Evolutionary conservation across 2,888 invertebrate species (phyloP), one percentile per base, ranked within the genome.

Genomic region (Melanophora roralis): DNA sequence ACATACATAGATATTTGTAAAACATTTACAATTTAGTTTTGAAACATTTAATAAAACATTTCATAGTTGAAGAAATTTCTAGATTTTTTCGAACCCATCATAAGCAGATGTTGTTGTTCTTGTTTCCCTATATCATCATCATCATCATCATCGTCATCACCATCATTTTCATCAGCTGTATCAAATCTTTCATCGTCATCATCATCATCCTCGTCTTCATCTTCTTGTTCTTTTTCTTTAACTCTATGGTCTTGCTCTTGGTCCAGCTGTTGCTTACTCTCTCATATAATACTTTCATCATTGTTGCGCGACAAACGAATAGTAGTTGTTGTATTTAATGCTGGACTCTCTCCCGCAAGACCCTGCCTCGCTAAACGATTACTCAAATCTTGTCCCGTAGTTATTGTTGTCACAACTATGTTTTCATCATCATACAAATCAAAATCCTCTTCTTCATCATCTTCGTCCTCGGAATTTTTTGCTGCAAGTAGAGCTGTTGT

Each of bases 401-500:
- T 85, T 9, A 27, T 27, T 3, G 87, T 86, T 32, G 89, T 87
- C n/a, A 89, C 89, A 8, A 90, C 89, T 83, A 89, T 89, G 65
- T 88, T 89, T 78, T 89, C 89, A 83, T 89, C 90, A 69, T 89
- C 89, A 73, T 89, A 90, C 77, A 89, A 85, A 83, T 89, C 90
- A 62, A 90, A 89, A 83, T 89, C 89, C 80, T 69, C 69, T 21
- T 72, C 71, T 6, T 72, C 60, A 14, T 89, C 89, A 40, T 89
- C 85, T 75, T 86, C 85, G 16, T 90, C 91, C 73, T 92, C 92
- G 19, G 88, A 88, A 74, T 92, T 91, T 3, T 94, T 93, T 55
- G 93, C 93, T 74, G 93, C 92, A 79, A 94, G 92, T 11, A 94
- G 89, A 0, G 92, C 92, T 0, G 93, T 91, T 27, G 90, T 90